phyloP scores from a whole-genome alignment of 2,797 vertebrate genomes.

The Anguilla marmorata region DNA sequence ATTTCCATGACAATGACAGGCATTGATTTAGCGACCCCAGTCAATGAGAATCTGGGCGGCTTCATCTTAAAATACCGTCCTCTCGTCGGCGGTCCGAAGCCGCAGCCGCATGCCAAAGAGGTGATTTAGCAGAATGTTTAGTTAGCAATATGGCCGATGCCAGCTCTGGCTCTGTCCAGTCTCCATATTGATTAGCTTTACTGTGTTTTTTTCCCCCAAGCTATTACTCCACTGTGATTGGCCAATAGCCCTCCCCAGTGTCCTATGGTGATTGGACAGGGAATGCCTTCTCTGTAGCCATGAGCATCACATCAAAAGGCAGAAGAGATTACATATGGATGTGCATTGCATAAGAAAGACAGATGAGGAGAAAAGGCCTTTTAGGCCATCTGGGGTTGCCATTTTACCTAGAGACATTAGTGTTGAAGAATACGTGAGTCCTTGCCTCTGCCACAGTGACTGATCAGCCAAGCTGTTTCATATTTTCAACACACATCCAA shows the following conservation, averaged over 20 bases:
- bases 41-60: constrained; percentile 13
- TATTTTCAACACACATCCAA: neutral
- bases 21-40: constrained; percentile 16
- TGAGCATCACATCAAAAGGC: neutral
- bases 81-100: neutral
- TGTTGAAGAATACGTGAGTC: neutral
- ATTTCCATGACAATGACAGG: constrained; percentile 24
- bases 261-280: neutral
- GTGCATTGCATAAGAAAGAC: neutral
- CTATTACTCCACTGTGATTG: neutral
- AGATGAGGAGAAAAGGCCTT: neutral
- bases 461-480: neutral
- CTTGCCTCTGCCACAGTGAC: neutral
- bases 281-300: neutral
- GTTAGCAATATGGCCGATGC: constrained; percentile 5
- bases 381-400: neutral
- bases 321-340: neutral
- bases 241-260: neutral
- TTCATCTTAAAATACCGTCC: constrained; percentile 10
- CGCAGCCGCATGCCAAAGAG: neutral
- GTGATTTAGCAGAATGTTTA: neutral
- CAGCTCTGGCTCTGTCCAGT: neutral
- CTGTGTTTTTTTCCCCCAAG: neutral
- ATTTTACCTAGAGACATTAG: neutral
- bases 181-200: constrained; percentile 13